Base-by-base conservation (phyloP, 1,140 invertebrate species). In the Drosophila nikananu region DNA sequence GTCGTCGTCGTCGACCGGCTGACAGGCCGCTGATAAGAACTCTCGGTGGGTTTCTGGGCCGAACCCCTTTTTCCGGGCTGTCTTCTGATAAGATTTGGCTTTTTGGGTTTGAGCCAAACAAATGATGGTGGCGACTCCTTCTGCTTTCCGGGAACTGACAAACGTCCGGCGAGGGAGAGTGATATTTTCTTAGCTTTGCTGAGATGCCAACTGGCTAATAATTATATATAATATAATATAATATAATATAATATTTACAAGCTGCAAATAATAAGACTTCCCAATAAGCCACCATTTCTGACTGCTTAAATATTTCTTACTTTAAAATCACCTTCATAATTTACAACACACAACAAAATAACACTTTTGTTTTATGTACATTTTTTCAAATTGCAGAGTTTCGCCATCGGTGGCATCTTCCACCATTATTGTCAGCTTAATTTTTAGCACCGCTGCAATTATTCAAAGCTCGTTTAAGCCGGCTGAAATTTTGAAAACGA, bases 21-120 rank as follows among this genome's bases (percentile, higher is more conserved):
- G 83, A 83, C 83, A 87, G 61, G 58, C 64, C 66, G 54, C 83
- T 80, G 83, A 86, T 86, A 86, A 83, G 80, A 72, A 49, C 42
- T n/a, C 46, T 25, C 15, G 35, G 54, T 37, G 54, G 63, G 39
- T 87, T 86, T 75, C 68, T 63, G 82, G 78, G 74, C 21, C 15
- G 5, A 1, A 25, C 35, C 32, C 27, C 9, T 21, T 60, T 73
- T 71, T 52, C 23, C 27, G 58, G 48, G 49, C 72, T 76, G 78
- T 74, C 74, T 75, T 70, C 74, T 71, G 83, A 86, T 86, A 86
- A 83, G 58, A 86, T 77, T 73, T 68, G 52, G 44, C 37, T 79
- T 59, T 77, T 65, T 66, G 77, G 76, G 71, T 63, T 67, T 86
- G 86, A 76, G 83, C 83, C 67, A 80, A 83, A 86, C 77, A 83